Evolutionary conservation across 64 coral and sea anemone species (phyloP), one percentile per base, ranked within the genome.

Genomic region (Montipora foliosa): DNA sequence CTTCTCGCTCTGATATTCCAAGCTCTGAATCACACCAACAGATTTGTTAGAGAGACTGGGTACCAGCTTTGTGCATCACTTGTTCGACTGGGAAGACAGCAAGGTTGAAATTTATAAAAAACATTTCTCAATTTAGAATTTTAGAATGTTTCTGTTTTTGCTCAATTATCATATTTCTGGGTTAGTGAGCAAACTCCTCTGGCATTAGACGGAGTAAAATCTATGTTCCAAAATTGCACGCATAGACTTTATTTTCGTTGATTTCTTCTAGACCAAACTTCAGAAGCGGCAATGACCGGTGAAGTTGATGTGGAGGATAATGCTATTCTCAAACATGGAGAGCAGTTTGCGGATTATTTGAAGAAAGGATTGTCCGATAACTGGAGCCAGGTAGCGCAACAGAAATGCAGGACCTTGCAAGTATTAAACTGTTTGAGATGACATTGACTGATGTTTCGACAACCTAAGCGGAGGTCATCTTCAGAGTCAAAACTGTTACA

Each of bases 11-110:
- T 99, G 44, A 91, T 99, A 46, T 99, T 99, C 73, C 95, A 96
- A 62, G 95, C 97, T 13, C 74, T 99, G 0, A 82, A 92, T 76
- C 97, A 99, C 75, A 96, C 97, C 1, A 99, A 99, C 67, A 93
- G 97, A 83, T 99, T 99, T 94, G 97, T 99, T 3, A 70, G 97
- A 22, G 97, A 99, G 55, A 99, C 97, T 76, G 97, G 97, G 24
- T 98, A 99, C 58, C 97, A 99, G 92, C 89, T 99, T 69, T 99
- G 95, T 94, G 92, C 91, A 4, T 96, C 97, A 58, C 92, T 99
- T 73, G 97, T 96, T 67, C 88, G 97, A 45, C 80, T 99, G 4
- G 97, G 97, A 4, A 57, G 89, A 84, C 83, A 66, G 5, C 82
- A 96, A 83, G 97, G 97, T 99, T 7, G 10, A 10, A 55, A 55